Base-by-base conservation (phyloP, 2,797 vertebrate species). In the Falco rusticolus region DNA sequence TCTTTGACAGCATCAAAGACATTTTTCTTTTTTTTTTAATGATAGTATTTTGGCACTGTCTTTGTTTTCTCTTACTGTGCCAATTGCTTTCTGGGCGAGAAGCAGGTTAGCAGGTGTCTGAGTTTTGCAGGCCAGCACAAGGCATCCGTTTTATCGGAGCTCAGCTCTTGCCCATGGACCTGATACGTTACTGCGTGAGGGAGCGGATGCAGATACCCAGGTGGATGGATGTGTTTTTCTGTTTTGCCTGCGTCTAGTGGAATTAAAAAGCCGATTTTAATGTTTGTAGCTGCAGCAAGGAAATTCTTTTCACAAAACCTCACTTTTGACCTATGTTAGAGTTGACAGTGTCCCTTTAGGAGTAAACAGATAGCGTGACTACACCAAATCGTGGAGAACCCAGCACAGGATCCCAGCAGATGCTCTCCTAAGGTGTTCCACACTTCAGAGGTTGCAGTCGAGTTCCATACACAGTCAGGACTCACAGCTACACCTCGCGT, bases 281-380 rank as follows among this genome's bases (percentile, higher is more conserved):
- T 6, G 26, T 41, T 26, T 78, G 75, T 13, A 37, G 68, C 17
- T 34, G 25, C 28, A 54, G 22, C 21, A n/a, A 9, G 72, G 80
- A 77, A 61, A 8, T 50, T 75, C 5, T 71, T 83, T 54, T 24
- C 47, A 25, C 31, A 10, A 48, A 41, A 33, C 28, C 24, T 69
- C 54, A 20, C 47, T 75, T 84, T 7, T 43, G 84, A 11, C 33
- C 60, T 16, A 0, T 8, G 25, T 54, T 69, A 31, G 60, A 7
- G 20, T 17, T 45, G 39, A 6, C 24, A 17, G 45, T 6, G 31
- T 56, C 61, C 13, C 16, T 34, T 47, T 2, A 6, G 33, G 48
- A 54, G 69, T 68, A 56, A 2, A 45, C 2, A 1, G 48, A 6
- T 22, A 15, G n/a, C 0, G 3, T 2, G 34, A 17, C 34, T 2